phyloP scores from a whole-genome alignment of 2,888 invertebrate species.

The Osedax frankpressi region DNA sequence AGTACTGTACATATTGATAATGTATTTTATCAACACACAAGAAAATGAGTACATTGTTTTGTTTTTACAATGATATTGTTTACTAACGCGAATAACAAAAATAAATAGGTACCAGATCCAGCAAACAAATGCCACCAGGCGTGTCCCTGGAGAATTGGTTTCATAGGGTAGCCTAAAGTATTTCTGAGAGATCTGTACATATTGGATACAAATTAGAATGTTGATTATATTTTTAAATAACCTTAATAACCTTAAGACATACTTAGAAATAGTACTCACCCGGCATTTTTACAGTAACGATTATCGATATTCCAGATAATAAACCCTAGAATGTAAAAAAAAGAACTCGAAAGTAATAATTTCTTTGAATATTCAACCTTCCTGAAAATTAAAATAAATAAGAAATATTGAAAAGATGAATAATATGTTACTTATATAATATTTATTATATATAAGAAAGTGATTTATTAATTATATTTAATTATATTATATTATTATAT shows the following conservation, averaged over 20 bases:
- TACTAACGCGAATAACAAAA: constrained; percentile 40
- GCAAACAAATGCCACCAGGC: constrained; percentile 50
- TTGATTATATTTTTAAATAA: no score
- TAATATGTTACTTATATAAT: not conserved
- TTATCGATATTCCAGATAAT: constrained; percentile 49
- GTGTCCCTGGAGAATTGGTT: constrained; percentile 46
- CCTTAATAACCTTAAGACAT: no score
- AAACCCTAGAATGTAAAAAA: constrained; percentile 44
- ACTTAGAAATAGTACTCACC: no score
- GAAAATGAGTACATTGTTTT: not conserved
- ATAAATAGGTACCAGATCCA: constrained; percentile 47
- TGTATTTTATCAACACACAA: no score
- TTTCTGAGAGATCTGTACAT: constrained; percentile 28
- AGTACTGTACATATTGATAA: not conserved
- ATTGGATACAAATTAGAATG: not conserved
- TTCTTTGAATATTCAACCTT: constrained; percentile 27
- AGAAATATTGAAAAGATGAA: not conserved
- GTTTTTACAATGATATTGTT: not conserved
- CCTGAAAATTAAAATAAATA: constrained; percentile 25
- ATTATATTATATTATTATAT: no score
- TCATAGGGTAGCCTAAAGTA: constrained; percentile 30
- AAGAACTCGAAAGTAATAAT: constrained; percentile 30
- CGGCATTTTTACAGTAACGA: constrained; percentile 42
- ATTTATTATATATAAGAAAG: no score
- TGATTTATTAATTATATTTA: no score